These are phyloP conservation scores for Pammene fasciana DNA, from an alignment of 2,888 invertebrate species.

Conservation along the genomic window DNA sequence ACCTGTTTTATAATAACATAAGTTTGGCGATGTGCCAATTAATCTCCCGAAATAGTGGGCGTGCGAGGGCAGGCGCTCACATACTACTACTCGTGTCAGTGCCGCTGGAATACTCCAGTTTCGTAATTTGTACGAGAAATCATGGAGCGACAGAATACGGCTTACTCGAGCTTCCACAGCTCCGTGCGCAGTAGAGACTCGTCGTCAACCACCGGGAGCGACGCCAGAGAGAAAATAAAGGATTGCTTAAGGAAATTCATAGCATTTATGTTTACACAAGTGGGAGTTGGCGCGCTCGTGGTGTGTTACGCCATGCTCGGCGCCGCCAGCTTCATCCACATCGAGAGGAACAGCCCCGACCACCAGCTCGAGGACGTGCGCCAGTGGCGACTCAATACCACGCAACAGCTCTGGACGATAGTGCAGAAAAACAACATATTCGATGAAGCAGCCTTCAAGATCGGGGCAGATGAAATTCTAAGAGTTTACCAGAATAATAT, in stretches of 20 bases:
- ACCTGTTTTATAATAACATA: slow-evolving; percentile 65
- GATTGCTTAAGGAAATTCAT: slow-evolving; percentile 93
- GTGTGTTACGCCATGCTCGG: slow-evolving; percentile 94
- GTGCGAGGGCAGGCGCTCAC: slow-evolving; percentile 47
- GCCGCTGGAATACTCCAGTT: slow-evolving; percentile 43
- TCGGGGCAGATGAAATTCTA: slow-evolving; percentile 84
- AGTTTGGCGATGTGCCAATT: slow-evolving; percentile 67
- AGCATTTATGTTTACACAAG: slow-evolving; percentile 96
- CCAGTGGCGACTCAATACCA: slow-evolving; percentile 81
- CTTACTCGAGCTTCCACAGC: slow-evolving; percentile 78
- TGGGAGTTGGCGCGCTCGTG: slow-evolving; percentile 93
- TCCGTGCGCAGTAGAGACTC: slow-evolving; percentile 87
- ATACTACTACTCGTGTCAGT: slow-evolving; percentile 50
- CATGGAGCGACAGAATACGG: slow-evolving; percentile 71
- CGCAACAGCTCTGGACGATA: slow-evolving; percentile 87
- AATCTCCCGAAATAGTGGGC: slow-evolving; percentile 69
- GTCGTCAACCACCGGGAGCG: slow-evolving; percentile 86
- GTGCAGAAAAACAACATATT: slow-evolving; percentile 87
- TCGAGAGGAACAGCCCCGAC: slow-evolving; percentile 86
- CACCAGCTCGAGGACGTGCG: slow-evolving; percentile 79
- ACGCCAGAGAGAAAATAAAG: slow-evolving; percentile 90
- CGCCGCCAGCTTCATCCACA: slow-evolving; percentile 90
- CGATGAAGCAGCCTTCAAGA: slow-evolving; percentile 85
- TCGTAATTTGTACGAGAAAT: slow-evolving; percentile 29
- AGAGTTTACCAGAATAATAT: slow-evolving; percentile 87